Evolutionary conservation across 2,113 vertebrate genomes (phyloP).

Genomic region (Pterophyllum scalare): DNA sequence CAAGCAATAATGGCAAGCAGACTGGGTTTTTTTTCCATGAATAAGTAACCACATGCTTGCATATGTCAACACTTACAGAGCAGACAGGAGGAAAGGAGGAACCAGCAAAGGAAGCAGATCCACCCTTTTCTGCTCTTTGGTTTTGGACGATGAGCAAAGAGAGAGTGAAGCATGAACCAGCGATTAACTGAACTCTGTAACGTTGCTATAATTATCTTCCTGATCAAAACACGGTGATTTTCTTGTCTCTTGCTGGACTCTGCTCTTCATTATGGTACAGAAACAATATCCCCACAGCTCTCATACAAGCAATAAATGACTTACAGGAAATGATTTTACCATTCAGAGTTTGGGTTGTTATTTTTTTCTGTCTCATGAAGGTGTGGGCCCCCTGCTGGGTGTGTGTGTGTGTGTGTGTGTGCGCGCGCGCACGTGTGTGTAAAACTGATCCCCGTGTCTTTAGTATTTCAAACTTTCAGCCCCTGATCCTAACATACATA

Average conservation of each 20-base stretch:
- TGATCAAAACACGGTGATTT: slow-evolving; percentile 18
- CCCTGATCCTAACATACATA: not conserved
- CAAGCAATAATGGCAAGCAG: not conserved
- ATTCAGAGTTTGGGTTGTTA: not conserved
- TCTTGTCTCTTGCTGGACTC: not conserved
- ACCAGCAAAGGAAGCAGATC: not conserved
- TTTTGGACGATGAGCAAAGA: not conserved
- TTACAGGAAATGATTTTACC: slow-evolving; percentile 6
- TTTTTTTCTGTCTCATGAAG: not conserved
- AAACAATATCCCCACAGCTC: not conserved
- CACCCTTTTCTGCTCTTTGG: not conserved
- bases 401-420: not conserved
- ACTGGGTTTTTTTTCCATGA: not conserved
- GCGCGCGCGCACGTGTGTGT: not conserved
- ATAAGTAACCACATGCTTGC: not conserved
- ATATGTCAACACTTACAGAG: not conserved
- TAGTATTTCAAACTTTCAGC: not conserved
- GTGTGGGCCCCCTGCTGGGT: accelerated
- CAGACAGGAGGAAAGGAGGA: not conserved
- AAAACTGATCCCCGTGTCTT: accelerated
- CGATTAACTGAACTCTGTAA: slow-evolving; percentile 1
- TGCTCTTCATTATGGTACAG: not conserved
- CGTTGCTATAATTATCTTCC: slow-evolving; percentile 31
- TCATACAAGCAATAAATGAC: slow-evolving; percentile 2
- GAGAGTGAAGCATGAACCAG: not conserved